phyloP scores from a whole-genome alignment of 1,140 invertebrate genomes.

The Lordiphosa stackelbergi region DNA sequence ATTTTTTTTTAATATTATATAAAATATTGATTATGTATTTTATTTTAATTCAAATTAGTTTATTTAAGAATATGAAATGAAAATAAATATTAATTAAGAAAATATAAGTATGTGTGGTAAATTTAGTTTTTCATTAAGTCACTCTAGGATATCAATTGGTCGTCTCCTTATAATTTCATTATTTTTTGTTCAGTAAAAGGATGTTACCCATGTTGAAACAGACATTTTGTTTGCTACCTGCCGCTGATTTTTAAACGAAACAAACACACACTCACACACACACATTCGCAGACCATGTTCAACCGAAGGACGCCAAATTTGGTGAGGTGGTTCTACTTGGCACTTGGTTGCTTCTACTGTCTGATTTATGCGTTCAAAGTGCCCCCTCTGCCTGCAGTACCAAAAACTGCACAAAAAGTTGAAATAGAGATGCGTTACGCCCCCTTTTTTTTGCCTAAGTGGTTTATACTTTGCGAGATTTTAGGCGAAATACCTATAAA shows the following conservation, averaged over 20 bases:
- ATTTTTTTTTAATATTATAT: too few species aligned
- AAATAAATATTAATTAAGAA: too few species aligned
- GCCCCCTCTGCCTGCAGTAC: slow-evolving; percentile 27
- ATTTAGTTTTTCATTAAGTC: not conserved
- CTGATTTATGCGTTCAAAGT: slow-evolving; percentile 64
- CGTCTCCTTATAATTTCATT: not conserved
- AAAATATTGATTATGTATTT: too few species aligned
- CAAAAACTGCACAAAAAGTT: slow-evolving; percentile 12
- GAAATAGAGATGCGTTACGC: slow-evolving; percentile 32
- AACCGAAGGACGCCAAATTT: not conserved
- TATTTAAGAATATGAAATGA: too few species aligned
- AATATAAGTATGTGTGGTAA: too few species aligned
- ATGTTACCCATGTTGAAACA: too few species aligned
- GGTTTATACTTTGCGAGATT: slow-evolving; percentile 70
- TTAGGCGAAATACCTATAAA: slow-evolving; percentile 72
- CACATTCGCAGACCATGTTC: slow-evolving; percentile 9
- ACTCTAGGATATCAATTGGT: not conserved
- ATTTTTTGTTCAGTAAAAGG: too few species aligned
- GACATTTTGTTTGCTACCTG: slow-evolving; percentile 19
- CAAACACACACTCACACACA: slow-evolving; percentile 22
- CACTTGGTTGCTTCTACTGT: slow-evolving; percentile 56
- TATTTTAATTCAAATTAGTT: too few species aligned
- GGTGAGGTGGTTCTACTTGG: slow-evolving; percentile 15
- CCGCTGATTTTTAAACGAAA: slow-evolving; percentile 31
- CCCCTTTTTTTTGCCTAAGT: slow-evolving; percentile 46